Base-by-base conservation (phyloP, 2,888 invertebrate species). In the Selenia dentaria region DNA sequence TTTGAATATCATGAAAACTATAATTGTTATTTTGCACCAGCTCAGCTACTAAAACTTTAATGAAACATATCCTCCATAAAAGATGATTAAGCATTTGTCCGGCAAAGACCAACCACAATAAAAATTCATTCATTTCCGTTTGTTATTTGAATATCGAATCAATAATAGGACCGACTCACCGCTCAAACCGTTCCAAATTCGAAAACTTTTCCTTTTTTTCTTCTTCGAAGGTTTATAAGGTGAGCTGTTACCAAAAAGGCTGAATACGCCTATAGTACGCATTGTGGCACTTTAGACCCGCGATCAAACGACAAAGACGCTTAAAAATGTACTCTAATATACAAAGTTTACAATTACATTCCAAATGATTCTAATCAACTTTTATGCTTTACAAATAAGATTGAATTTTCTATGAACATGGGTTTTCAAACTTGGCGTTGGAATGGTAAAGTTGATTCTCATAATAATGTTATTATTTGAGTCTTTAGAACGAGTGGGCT, bases 391-490 rank as follows among this genome's bases (percentile, higher is more conserved):
- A 6, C n/a, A 0, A 0, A 6, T 70, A 79, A 56, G 57, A 68
- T 62, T 45, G 31, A 52, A 22, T 62, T 59, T 73, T 1, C 36
- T 3, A 12, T 55, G 48, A 1, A 12, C 29, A 37, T 34, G 12
- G 5, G 11, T 46, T 51, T 57, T 29, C 12, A 10, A 24, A 43
- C 28, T 10, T 26, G 20, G 48, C 24, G 48, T 53, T 39, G 44
- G 40, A 32, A 38, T 60, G 62, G 62, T 57, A 64, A 62, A 64
- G 64, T 61, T 61, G 63, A 69, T 79, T 75, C 74, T 69, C 72
- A 75, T 85, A 83, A 85, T 83, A 85, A 85, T 84, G 85, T 83
- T 87, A 86, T 83, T 81, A 83, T 87, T 86, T 73, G 81, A 75
- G 69, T 74, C 75, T 76, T 67, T 59, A 57, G 40, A 57, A 39